phyloP scores from a whole-genome alignment of 37 sponge, comb jelly and placozoan species.

The Mnemiopsis leidyi region DNA sequence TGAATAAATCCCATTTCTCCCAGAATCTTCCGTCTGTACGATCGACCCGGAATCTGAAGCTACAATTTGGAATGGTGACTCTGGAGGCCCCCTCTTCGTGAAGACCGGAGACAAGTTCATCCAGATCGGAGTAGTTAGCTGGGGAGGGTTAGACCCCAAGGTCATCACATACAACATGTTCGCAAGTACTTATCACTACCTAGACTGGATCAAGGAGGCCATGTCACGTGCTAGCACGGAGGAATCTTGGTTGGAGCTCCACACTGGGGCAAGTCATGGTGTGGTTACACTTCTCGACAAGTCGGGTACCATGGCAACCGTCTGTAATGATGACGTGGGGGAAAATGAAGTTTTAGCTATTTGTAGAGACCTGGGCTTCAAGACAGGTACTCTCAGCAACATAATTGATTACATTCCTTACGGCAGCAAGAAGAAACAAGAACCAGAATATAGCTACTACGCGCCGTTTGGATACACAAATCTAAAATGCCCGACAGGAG shows the following conservation, averaged over 20 bases:
- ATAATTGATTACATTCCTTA: neutral
- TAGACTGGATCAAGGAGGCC: neutral
- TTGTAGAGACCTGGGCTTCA: neutral
- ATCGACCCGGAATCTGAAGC: neutral
- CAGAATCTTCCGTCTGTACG: neutral
- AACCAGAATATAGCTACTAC: no score
- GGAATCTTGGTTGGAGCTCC: neutral
- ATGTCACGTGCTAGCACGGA: neutral
- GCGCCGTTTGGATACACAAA: neutral
- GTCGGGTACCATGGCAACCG: neutral
- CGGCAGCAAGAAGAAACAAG: neutral
- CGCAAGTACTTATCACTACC: neutral
- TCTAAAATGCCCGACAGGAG: neutral
- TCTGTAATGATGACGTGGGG: neutral
- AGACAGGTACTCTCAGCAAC: neutral
- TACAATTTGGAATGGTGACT: neutral
- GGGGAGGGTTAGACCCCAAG: neutral
- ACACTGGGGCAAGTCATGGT: neutral
- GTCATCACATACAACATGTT: neutral
- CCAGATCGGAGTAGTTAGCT: neutral
- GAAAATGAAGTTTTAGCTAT: neutral
- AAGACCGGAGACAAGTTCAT: neutral
- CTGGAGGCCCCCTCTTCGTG: neutral
- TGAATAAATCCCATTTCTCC: no score
- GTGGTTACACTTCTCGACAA: neutral